These are phyloP conservation scores for Silurus aristotelis DNA, from an alignment of 2,797 vertebrate genomes.

Conservation along the genomic window DNA sequence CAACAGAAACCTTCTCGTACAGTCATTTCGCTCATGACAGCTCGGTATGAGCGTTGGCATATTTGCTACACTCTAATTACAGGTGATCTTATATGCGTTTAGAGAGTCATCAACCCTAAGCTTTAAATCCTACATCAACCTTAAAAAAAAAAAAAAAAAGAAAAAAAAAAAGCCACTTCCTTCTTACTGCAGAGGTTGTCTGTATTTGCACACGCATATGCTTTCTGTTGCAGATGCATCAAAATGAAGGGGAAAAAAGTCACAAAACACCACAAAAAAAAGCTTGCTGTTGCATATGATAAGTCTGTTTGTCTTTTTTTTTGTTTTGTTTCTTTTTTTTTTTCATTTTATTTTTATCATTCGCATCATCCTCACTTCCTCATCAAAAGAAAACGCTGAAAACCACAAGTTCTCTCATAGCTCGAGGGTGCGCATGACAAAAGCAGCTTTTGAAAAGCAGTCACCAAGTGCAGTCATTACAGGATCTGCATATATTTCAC, in stretches of 20 bases:
- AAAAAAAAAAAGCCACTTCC: constrained; percentile 36
- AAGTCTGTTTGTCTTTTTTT: constrained; percentile 54
- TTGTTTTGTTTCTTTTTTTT: constrained; percentile 14
- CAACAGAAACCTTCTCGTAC: constrained; percentile 24
- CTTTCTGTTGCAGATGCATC: constrained; percentile 70
- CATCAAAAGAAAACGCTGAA: constrained; percentile 65
- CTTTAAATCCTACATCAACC: constrained; percentile 23
- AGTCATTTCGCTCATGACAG: not conserved
- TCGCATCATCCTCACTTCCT: constrained; percentile 72
- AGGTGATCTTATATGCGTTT: not conserved
- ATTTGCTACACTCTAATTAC: not conserved
- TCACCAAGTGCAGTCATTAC: constrained; percentile 9
- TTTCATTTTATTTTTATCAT: constrained; percentile 55
- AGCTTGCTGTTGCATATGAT: constrained; percentile 62
- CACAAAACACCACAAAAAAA: constrained; percentile 54
- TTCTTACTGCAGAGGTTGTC: constrained; percentile 41
- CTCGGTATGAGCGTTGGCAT: not conserved
- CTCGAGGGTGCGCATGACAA: constrained; percentile 50
- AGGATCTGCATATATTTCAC: constrained; percentile 12
- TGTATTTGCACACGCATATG: constrained; percentile 47
- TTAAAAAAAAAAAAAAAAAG: not conserved
- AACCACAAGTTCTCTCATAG: constrained; percentile 75
- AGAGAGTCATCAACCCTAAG: constrained; percentile 10
- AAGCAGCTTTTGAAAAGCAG: constrained; percentile 41
- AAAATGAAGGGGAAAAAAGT: constrained; percentile 48